phyloP scores from a whole-genome alignment of 2,797 vertebrate genomes.

The Macroramphosus scolopax region DNA sequence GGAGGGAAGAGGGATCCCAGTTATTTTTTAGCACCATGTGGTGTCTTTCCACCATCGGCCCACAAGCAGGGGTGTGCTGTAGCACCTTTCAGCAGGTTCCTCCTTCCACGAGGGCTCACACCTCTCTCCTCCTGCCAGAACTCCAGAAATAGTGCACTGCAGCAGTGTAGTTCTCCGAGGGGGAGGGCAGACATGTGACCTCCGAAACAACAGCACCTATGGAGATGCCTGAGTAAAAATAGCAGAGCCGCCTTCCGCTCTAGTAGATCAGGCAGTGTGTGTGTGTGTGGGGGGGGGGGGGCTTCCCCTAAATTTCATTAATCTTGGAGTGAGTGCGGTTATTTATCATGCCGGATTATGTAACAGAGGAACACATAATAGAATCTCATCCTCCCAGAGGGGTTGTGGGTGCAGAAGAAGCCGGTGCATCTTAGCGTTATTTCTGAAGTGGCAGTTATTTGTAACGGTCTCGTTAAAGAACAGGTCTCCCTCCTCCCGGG shows the following conservation, averaged over 20 bases:
- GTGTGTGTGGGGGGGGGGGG: constrained; percentile 18
- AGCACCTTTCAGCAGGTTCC: constrained; percentile 63
- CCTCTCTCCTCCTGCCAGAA: constrained; percentile 65
- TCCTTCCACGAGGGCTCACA: constrained; percentile 53
- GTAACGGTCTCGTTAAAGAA: constrained; percentile 61
- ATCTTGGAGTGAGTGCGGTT: constrained; percentile 53
- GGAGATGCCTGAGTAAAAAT: constrained; percentile 68
- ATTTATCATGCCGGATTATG: constrained; percentile 58
- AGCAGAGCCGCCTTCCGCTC: constrained; percentile 39
- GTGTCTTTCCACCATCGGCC: constrained; percentile 33
- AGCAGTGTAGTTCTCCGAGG: constrained; percentile 50
- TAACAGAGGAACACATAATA: constrained; percentile 59
- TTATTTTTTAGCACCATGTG: constrained; percentile 32
- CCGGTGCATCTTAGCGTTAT: constrained; percentile 18
- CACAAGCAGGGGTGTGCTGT: constrained; percentile 25
- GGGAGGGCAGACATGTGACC: constrained; percentile 58
- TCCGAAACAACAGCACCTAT: constrained; percentile 53
- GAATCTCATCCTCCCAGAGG: constrained; percentile 41
- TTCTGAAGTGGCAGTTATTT: constrained; percentile 47
- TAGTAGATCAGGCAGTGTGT: constrained; percentile 28
- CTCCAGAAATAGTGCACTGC: constrained; percentile 70
- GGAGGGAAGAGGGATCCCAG: constrained; percentile 2
- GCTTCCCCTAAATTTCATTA: constrained; percentile 62
- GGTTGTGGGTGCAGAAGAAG: constrained; percentile 52
- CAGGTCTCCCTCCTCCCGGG: constrained; percentile 52